A percentile compares a stretch with the other conserved stretches of the same genome.
Evolutionary conservation across 2,888 invertebrate species (phyloP).

Genomic region (Stenodera caucasica): DNA sequence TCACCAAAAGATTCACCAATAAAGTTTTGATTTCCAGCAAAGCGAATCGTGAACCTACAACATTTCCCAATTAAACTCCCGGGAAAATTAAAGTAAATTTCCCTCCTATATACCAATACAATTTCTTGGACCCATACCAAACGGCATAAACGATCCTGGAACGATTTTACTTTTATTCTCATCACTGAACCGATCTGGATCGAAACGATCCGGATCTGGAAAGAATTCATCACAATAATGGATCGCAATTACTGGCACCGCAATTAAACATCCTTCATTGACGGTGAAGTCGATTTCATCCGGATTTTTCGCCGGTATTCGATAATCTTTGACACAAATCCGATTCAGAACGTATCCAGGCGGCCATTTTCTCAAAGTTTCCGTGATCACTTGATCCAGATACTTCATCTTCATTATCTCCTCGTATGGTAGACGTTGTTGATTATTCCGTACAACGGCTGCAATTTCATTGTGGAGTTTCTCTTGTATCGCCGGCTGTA

Average conservation of each 20-base stretch:
- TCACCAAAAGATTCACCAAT: conserved; percentile 30
- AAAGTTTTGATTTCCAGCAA: conserved; percentile 39
- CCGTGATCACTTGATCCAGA: conserved; percentile 60
- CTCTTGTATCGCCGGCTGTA: conserved; percentile 57
- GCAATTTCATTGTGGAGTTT: conserved; percentile 49
- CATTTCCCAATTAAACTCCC: conserved; percentile 12
- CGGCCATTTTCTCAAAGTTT: conserved; percentile 63
- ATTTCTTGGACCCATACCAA: conserved; percentile 55
- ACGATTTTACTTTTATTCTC: conserved; percentile 57
- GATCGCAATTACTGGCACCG: conserved; percentile 57
- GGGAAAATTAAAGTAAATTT: background rate
- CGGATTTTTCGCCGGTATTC: conserved; percentile 56
- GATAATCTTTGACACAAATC: conserved; percentile 60
- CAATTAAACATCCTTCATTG: conserved; percentile 56
- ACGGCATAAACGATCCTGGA: conserved; percentile 59
- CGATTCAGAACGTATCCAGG: conserved; percentile 60
- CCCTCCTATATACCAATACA: conserved; percentile 46
- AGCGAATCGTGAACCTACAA: conserved; percentile 40
- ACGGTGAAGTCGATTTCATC: conserved; percentile 43
- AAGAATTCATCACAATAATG: conserved; percentile 61
- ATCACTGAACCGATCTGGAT: no score
- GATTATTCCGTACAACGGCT: conserved; percentile 33
- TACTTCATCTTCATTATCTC: conserved; percentile 56
- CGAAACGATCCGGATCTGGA: conserved; percentile 59
- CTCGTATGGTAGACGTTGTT: conserved; percentile 51